Base-by-base conservation (phyloP, 2,797 vertebrate genomes). In the Sebastes alutus region DNA sequence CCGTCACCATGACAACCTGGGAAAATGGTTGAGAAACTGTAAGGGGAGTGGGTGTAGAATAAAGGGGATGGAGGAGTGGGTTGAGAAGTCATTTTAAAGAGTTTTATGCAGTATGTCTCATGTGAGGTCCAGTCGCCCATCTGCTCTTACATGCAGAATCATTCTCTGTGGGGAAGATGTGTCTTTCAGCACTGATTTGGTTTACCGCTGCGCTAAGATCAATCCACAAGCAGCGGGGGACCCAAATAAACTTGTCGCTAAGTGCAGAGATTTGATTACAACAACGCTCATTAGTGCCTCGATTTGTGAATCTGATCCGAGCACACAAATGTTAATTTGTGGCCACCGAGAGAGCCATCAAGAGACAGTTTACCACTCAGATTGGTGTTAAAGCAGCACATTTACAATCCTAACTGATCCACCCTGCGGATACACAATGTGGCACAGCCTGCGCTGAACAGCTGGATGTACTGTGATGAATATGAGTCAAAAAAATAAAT, bases 1-100 rank as follows among this genome's bases (percentile, higher is more conserved):
- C 79, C 5, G 64, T 96, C 91, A 86, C 94, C 94, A 95, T 95
- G 95, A 91, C 94, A 93, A 95, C 94, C 73, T 33, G 33, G 67
- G 80, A 49, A 70, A 90, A 91, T 76, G 72, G 63, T 71, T 64
- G 42, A 55, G 85, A 77, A 18, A 20, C 9, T 58, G 52, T 56
- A 16, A 55, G 14, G 67, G 49, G 66, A 74, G 65, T 70, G 60
- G 80, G 29, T 30, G 62, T 12, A 63, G 38, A 80, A 81, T 60
- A 73, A 73, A 67, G 22, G 18, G 18, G n/a, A 75, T 54, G 54
- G 32, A 64, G 65, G 55, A 69, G 72, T 58, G 46, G 72, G 74
- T 35, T 74, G 70, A 88, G 65, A 81, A 86, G 83, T 84, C 30
- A 60, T 87, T 91, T 87, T 66, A 18, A 84, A 85, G 58, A 60